These are phyloP conservation scores for Eristalis pertinax DNA, from an alignment of 2,888 invertebrate species.

Conservation along the genomic window DNA sequence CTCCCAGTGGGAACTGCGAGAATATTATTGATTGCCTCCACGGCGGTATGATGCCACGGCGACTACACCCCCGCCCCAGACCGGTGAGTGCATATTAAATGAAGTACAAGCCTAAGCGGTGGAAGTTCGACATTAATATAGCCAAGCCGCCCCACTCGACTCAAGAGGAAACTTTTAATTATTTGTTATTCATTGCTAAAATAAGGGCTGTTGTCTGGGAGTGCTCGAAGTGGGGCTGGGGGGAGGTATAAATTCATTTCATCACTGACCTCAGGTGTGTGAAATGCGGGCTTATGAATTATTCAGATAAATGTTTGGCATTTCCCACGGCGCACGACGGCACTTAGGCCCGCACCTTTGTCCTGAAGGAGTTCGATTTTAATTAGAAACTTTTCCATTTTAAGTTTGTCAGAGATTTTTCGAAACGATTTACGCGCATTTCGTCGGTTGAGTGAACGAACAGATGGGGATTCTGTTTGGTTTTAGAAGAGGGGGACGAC, in stretches of 20 bases:
- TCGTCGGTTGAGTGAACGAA: not conserved
- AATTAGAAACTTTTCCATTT: not conserved
- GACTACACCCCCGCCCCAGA: too few relatives aligned
- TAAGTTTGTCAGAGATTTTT: not conserved
- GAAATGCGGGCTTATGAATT: not conserved
- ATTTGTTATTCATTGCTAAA: constrained; percentile 9
- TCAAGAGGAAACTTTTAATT: constrained; percentile 4
- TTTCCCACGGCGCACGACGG: not conserved
- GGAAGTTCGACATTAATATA: not conserved
- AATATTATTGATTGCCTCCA: not conserved
- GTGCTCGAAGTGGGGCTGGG: not conserved
- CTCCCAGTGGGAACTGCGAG: not conserved
- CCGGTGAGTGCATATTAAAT: not conserved
- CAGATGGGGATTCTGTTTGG: not conserved
- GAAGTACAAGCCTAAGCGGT: not conserved
- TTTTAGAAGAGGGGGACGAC: not conserved
- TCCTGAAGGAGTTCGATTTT: not conserved
- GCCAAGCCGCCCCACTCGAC: not conserved
- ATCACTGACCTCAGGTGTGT: constrained; percentile 1
- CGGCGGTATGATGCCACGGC: not conserved
- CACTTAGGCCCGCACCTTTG: not conserved
- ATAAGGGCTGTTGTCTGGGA: not conserved
- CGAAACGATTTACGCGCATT: not conserved
- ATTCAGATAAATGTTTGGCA: not conserved
- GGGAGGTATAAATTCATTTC: not conserved